Evolutionary conservation across 1,140 invertebrate species (phyloP).

Genomic region (Goniozus legneri): DNA sequence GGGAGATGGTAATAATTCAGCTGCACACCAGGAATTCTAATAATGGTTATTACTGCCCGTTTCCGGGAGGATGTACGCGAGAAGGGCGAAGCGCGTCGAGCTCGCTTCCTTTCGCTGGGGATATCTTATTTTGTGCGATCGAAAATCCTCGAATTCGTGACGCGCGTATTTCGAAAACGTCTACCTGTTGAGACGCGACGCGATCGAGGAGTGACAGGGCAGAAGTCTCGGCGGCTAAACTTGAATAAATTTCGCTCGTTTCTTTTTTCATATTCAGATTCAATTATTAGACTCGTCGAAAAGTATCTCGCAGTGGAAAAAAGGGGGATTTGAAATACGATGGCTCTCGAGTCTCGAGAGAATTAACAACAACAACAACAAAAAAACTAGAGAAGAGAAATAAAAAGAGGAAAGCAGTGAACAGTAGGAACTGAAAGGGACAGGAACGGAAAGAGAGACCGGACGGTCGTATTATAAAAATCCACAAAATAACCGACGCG

Average conservation of each 20-base stretch:
- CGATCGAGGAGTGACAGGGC: too few species aligned
- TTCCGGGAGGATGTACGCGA: constrained; percentile 18
- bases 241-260: too few species aligned
- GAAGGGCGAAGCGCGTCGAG: not conserved
- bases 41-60: constrained; percentile 13
- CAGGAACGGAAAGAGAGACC: constrained; percentile 1
- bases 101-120: constrained; percentile 14
- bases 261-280: too few species aligned
- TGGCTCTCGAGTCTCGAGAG: too few species aligned
- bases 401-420: not conserved
- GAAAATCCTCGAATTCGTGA: not conserved
- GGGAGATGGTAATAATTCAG: constrained; percentile 17
- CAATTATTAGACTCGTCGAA: too few species aligned
- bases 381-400: constrained; percentile 1
- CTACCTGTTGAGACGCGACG: not conserved
- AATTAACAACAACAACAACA: too few species aligned
- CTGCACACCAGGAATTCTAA: constrained; percentile 2
- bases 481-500: constrained; percentile 56
- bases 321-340: too few species aligned
- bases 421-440: not conserved
- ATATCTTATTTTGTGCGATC: constrained; percentile 17
- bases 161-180: not conserved
- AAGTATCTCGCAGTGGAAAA: too few species aligned
- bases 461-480: constrained; percentile 51
- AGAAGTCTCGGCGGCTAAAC: too few species aligned